phyloP scores from a whole-genome alignment of 2,113 vertebrate species.

The Clarias macrocephalus region DNA sequence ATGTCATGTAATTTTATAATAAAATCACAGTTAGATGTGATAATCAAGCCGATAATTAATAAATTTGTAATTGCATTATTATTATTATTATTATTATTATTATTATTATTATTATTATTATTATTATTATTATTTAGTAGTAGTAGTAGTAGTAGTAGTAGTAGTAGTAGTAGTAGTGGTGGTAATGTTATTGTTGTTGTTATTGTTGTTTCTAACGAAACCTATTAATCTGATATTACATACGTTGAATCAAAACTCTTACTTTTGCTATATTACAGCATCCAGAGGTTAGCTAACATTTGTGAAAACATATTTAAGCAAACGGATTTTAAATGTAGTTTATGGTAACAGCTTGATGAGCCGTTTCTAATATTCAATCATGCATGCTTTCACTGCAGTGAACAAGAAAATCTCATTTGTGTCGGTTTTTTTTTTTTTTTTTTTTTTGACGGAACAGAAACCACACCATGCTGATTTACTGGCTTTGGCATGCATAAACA shows the following conservation, averaged over 20 bases:
- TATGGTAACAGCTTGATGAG: background rate
- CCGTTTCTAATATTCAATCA: background rate
- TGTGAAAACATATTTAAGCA: background rate
- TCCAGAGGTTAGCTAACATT: background rate
- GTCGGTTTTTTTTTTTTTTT: background rate
- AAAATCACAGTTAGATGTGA: background rate
- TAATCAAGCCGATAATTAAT: background rate
- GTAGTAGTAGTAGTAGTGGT: background rate
- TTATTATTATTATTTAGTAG: background rate
- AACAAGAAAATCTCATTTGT: background rate
- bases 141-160: background rate
- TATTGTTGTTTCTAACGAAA: background rate
- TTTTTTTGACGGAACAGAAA: background rate
- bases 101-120: constrained; percentile 4
- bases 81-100: background rate
- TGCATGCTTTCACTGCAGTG: background rate
- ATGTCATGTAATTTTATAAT: background rate
- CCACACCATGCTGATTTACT: background rate
- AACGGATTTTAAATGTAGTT: background rate
- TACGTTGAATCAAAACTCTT: background rate
- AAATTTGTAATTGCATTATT: background rate
- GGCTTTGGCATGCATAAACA: background rate
- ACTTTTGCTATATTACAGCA: background rate
- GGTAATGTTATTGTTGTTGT: background rate
- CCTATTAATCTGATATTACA: background rate